These are phyloP conservation scores for Psilopsiagon aymara DNA, from an alignment of 2,113 vertebrate species.

Conservation along the genomic window DNA sequence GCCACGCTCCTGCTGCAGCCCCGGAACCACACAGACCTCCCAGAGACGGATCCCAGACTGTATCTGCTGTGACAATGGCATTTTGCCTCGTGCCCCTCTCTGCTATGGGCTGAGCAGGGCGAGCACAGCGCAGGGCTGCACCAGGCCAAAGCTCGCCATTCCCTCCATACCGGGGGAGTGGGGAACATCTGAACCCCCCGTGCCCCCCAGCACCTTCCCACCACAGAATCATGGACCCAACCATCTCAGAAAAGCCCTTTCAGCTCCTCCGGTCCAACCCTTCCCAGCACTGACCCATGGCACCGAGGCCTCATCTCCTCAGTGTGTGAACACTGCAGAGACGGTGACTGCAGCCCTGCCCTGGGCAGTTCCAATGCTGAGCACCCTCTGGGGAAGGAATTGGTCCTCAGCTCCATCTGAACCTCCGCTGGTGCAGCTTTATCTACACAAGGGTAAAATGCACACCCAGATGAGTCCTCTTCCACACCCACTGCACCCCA, in stretches of 20 bases:
- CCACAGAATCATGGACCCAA: background rate
- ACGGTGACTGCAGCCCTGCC: background rate
- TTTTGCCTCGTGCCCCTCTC: background rate
- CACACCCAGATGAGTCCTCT: background rate
- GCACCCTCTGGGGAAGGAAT: background rate
- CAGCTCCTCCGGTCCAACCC: background rate
- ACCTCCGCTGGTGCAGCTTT: background rate
- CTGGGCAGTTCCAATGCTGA: background rate
- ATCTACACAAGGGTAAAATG: background rate
- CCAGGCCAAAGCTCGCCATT: background rate
- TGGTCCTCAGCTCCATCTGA: background rate
- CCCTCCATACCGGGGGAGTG: accelerated
- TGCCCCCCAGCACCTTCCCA: background rate
- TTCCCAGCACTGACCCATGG: background rate
- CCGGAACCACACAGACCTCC: background rate
- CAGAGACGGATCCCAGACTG: accelerated
- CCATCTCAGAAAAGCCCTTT: background rate
- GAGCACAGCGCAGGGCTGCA: background rate
- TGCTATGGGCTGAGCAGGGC: accelerated
- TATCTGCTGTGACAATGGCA: background rate
- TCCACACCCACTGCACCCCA: background rate
- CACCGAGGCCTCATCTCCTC: background rate
- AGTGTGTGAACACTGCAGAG: background rate
- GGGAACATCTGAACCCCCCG: background rate
- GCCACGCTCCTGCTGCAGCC: background rate